A percentile compares a stretch with the other conserved stretches of the same genome.
phyloP scores from a whole-genome alignment of 2,888 invertebrate species.

The Troglohyphantes excavatus region DNA sequence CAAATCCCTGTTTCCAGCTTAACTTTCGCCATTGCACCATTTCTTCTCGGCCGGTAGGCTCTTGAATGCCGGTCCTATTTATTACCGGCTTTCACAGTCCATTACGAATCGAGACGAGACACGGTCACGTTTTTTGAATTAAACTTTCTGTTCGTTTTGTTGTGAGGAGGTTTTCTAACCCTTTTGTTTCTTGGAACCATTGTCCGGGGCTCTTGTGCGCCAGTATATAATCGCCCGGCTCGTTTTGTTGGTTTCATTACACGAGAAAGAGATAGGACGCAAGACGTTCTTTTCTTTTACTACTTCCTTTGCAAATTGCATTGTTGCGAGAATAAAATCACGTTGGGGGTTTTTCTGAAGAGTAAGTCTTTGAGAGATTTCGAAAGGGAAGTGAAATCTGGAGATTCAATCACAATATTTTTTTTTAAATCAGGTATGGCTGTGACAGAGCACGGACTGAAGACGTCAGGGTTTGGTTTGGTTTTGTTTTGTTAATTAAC shows the following conservation, averaged over 20 bases:
- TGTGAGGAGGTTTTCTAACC: neutral
- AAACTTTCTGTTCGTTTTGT: neutral
- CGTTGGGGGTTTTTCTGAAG: too few relatives aligned
- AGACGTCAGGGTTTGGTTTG: too few relatives aligned
- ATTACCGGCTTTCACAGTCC: neutral
- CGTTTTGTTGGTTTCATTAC: constrained; percentile 9
- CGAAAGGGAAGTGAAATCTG: too few relatives aligned
- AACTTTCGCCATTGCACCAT: neutral
- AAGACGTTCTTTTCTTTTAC: neutral
- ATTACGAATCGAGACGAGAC: neutral
- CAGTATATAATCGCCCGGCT: too few relatives aligned
- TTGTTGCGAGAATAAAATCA: too few relatives aligned
- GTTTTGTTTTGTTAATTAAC: too few relatives aligned
- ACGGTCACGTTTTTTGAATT: constrained; percentile 32
- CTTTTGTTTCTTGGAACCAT: constrained; percentile 13
- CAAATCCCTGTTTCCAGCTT: neutral
- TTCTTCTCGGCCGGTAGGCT: too few relatives aligned
- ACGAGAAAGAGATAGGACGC: neutral
- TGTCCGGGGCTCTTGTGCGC: neutral
- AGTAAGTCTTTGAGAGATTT: too few relatives aligned
- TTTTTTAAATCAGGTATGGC: too few relatives aligned
- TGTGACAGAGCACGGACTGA: too few relatives aligned
- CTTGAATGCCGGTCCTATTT: neutral
- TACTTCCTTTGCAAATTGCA: neutral
- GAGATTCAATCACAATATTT: too few relatives aligned